Conservation (phyloP, 2,888 invertebrate genomes). For the Rhagophthalmus giganteus region DNA sequence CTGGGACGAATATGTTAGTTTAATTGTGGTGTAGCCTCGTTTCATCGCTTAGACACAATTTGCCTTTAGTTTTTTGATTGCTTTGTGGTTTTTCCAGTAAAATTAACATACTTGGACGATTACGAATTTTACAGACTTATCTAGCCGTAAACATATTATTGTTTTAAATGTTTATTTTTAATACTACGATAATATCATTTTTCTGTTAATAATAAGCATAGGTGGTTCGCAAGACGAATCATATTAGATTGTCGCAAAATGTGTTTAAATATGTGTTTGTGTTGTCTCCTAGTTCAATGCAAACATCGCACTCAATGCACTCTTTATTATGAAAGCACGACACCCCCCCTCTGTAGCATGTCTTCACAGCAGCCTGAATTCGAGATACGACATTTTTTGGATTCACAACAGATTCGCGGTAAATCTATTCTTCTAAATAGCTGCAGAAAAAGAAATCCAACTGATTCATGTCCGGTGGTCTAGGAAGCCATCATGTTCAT, state of each 20-base stretch:
- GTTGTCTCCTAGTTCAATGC: background rate
- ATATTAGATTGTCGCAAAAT: background rate
- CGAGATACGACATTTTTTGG: background rate
- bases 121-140: no score
- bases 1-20: constrained; percentile 32
- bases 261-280: background rate
- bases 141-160: background rate
- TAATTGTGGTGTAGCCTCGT: constrained; percentile 28
- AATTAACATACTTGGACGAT: constrained; percentile 8
- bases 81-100: constrained; percentile 7
- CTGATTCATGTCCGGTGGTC: background rate
- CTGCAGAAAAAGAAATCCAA: background rate
- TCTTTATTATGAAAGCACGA: background rate
- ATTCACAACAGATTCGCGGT: background rate
- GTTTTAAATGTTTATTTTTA: background rate
- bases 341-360: background rate
- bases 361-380: background rate
- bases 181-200: background rate
- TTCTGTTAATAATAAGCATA: background rate
- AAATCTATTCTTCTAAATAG: background rate
- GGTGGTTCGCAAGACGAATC: background rate
- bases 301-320: background rate
- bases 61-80: constrained; percentile 17
- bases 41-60: constrained; percentile 26
- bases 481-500: background rate